These are phyloP conservation scores for Pseudanteris insignis DNA, from an alignment of 2,888 invertebrate species.

Conservation along the genomic window DNA sequence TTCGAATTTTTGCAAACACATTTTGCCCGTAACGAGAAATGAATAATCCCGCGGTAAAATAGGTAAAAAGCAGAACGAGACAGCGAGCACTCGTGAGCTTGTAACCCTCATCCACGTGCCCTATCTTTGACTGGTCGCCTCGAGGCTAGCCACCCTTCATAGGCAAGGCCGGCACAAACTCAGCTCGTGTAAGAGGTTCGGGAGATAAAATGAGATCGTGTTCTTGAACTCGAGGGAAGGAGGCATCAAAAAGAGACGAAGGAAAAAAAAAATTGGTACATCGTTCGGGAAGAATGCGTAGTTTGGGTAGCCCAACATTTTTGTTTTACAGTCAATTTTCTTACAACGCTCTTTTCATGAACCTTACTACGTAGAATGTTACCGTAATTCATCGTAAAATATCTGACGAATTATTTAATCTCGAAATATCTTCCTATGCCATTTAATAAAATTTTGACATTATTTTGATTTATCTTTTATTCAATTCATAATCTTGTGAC, in stretches of 20 bases:
- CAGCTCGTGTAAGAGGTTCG: slow-evolving; percentile 62
- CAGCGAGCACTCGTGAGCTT: slow-evolving; percentile 50
- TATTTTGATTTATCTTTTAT: neutral
- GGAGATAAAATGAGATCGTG: slow-evolving; percentile 66
- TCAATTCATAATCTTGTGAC: too few species aligned
- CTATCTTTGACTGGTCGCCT: slow-evolving; percentile 59
- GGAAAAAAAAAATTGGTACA: slow-evolving; percentile 61
- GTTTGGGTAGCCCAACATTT: slow-evolving; percentile 25
- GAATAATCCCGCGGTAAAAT: slow-evolving; percentile 21
- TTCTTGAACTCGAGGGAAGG: slow-evolving; percentile 51
- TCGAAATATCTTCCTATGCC: too few species aligned
- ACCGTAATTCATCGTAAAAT: too few species aligned
- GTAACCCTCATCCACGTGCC: slow-evolving; percentile 56
- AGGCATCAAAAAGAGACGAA: slow-evolving; percentile 45
- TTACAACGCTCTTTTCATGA: neutral
- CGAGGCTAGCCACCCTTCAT: slow-evolving; percentile 55
- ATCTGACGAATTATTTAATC: too few species aligned
- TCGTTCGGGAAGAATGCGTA: slow-evolving; percentile 56
- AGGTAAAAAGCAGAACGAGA: slow-evolving; percentile 26
- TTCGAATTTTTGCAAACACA: slow-evolving; percentile 15
- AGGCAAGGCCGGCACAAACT: slow-evolving; percentile 59
- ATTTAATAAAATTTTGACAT: too few species aligned
- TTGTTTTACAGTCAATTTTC: neutral
- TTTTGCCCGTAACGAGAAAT: slow-evolving; percentile 20
- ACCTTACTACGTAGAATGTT: neutral